phyloP scores from a whole-genome alignment of 2,113 vertebrate genomes.

The Rhodinocichla rosea region DNA sequence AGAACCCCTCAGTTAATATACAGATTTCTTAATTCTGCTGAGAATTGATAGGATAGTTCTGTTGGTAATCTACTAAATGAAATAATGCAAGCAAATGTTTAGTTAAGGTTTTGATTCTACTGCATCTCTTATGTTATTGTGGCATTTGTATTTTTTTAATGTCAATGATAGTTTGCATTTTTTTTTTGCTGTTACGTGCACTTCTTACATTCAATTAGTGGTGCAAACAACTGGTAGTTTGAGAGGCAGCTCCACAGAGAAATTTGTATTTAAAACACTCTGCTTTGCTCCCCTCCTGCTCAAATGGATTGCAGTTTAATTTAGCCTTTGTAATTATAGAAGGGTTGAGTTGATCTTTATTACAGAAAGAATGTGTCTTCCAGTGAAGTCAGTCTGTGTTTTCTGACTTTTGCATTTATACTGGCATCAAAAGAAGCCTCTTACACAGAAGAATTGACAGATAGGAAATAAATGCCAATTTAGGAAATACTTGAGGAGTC shows the following conservation, averaged over 20 bases:
- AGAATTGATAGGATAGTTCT: background rate
- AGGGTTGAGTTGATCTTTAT: background rate
- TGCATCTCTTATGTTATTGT: background rate
- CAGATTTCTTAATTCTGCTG: background rate
- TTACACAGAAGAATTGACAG: background rate
- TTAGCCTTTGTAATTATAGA: background rate
- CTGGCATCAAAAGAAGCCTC: background rate
- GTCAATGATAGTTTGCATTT: background rate
- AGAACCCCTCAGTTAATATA: background rate
- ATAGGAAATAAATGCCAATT: constrained; percentile 52
- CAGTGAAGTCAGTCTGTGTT: background rate
- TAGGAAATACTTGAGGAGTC: constrained; percentile 77
- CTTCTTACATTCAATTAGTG: background rate
- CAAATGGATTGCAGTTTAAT: background rate
- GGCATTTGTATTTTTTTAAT: background rate
- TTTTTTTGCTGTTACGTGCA: background rate
- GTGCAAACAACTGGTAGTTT: background rate
- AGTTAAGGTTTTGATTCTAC: background rate
- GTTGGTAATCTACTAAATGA: background rate
- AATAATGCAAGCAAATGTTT: background rate
- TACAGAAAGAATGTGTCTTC: background rate
- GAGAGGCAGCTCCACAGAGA: background rate
- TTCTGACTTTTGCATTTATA: background rate
- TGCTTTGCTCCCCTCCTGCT: background rate
- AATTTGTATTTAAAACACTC: background rate